phyloP scores from a whole-genome alignment of 2,797 vertebrate species.

The Anabas testudineus region DNA sequence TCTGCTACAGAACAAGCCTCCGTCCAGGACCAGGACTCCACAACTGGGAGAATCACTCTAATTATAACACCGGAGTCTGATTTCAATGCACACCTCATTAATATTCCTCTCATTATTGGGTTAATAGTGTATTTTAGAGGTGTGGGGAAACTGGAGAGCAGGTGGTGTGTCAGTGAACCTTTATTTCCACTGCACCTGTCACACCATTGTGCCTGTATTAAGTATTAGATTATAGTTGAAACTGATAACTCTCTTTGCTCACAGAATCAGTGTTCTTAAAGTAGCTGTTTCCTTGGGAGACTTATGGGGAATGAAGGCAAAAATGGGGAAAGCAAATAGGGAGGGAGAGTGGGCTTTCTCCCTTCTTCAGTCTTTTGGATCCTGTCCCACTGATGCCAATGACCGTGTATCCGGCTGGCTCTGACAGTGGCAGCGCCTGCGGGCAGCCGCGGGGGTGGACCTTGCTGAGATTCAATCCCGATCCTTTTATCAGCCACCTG shows the following conservation, averaged over 20 bases:
- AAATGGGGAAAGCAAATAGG: slow-evolving; percentile 29
- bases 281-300: slow-evolving; percentile 67
- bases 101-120: slow-evolving; percentile 77
- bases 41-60: slow-evolving; percentile 85
- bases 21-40: slow-evolving; percentile 82
- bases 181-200: slow-evolving; percentile 53
- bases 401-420: slow-evolving; percentile 33
- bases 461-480: slow-evolving; percentile 70
- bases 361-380: slow-evolving; percentile 71
- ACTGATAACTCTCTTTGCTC: slow-evolving; percentile 65
- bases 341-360: slow-evolving; percentile 51
- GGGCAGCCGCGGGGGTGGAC: slow-evolving; percentile 57
- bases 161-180: slow-evolving; percentile 38
- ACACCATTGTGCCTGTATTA: slow-evolving; percentile 19
- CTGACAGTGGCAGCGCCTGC: slow-evolving; percentile 34
- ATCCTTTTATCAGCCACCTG: slow-evolving; percentile 81
- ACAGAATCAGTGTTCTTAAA: slow-evolving; percentile 65
- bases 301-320: slow-evolving; percentile 38
- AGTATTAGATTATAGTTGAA: slow-evolving; percentile 61
- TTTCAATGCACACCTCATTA: slow-evolving; percentile 81
- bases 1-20: slow-evolving; percentile 77
- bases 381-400: slow-evolving; percentile 57
- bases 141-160: slow-evolving; percentile 43
- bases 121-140: slow-evolving; percentile 72
- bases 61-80: slow-evolving; percentile 81